Evolutionary conservation across 2,888 invertebrate species (phyloP), one percentile per base, ranked within the genome.

Genomic region (Uloborus plumipes): DNA sequence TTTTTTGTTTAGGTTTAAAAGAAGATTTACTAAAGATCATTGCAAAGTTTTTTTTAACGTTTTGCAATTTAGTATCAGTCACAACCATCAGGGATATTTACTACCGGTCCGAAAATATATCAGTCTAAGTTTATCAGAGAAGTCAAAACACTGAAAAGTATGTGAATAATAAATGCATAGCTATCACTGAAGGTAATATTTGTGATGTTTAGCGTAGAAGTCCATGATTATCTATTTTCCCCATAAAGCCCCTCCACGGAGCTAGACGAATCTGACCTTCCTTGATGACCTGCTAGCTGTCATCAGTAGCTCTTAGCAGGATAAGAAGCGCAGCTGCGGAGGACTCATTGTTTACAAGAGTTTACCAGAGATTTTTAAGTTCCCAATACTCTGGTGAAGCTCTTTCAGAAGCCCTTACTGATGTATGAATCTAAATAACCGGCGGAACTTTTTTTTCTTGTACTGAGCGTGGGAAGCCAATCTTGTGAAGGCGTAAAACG

Each of bases 261-360:
- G 26, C 16, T 75, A 66, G 53, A 53, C 16, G 47, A 50, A 26
- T 51, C 16, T 75, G 75, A 75, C 62, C 75, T 75, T 20, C 31
- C 51, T 47, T 69, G 76, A 69, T 62, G 69, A 53, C 76, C 76
- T 76, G 69, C 16, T 51, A 47, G 62, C 51, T 76, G 76, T 76
- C 76, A 69, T 69, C 76, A 47, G 1, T 62, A 20, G 20, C 53
- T 53, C 47, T 47, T 50, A 47, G 55, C 76, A 69, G 76, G 76
- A 76, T 76, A 76, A 69, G 76, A 67, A 39, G 62, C 76, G 59
- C 69, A 51, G 76, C 69, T 69, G 76, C 49, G 62, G 20, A 39
- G 9, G 39, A 39, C 59, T 64, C 62, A 49, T 18, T 72, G 72
- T 74, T 74, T 74, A 74, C 39, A 26, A 15, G 59, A 59, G 59